Evolutionary conservation across 2,797 vertebrate species (phyloP).

Genomic region (Numenius phaeopus): DNA sequence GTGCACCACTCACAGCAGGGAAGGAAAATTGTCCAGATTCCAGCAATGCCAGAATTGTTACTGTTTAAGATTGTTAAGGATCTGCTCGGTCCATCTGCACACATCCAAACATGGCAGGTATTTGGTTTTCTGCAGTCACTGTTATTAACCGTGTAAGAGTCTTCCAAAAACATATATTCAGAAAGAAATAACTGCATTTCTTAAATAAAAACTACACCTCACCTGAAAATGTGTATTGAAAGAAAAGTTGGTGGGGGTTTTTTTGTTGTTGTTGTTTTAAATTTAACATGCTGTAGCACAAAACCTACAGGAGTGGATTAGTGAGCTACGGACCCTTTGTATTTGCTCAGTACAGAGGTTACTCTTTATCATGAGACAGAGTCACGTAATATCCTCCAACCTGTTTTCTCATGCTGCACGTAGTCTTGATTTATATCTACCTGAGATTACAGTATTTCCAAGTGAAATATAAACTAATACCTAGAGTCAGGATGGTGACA

Average conservation of each 20-base stretch:
- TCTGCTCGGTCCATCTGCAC: not conserved
- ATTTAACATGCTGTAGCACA: not conserved
- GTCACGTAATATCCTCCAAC: not conserved
- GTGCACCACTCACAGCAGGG: not conserved
- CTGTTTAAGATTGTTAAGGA: not conserved
- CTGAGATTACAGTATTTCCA: not conserved
- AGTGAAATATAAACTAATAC: not conserved
- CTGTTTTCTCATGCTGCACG: not conserved
- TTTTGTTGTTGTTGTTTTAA: not conserved
- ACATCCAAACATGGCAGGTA: not conserved
- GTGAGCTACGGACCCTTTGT: not conserved
- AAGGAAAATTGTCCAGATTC: not conserved
- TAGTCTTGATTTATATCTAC: not conserved
- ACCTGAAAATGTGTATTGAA: not conserved
- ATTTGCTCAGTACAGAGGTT: not conserved
- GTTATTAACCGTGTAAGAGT: not conserved
- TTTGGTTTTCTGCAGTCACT: not conserved
- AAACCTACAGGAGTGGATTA: not conserved
- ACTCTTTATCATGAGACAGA: not conserved
- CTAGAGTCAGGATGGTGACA: not conserved
- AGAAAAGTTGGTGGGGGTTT: not conserved
- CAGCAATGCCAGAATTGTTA: not conserved
- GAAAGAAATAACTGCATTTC: not conserved
- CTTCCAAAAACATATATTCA: not conserved
- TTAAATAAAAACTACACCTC: not conserved